A percentile compares a stretch with the other conserved stretches of the same genome.
Conservation (phyloP, 2,888 invertebrate species). For the Vannuccia rotundouncinata region DNA sequence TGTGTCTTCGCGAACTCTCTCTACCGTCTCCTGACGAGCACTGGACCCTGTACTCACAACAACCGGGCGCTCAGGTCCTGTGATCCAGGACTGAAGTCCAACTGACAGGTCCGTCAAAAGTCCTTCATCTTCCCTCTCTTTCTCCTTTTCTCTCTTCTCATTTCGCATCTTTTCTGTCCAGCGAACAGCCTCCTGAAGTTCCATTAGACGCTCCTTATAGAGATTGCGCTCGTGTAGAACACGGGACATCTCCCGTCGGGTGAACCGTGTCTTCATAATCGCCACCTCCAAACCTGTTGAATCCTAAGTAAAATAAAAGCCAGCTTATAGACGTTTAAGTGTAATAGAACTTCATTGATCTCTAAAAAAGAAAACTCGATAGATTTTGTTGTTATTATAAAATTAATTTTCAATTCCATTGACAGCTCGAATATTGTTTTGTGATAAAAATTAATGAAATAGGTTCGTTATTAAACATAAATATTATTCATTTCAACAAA, state of each 20-base stretch:
- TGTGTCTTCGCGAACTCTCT: too few relatives aligned
- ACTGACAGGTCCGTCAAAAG: neutral
- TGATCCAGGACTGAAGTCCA: neutral
- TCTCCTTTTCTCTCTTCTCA: slow-evolving; percentile 56
- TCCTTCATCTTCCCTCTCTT: neutral
- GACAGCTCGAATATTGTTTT: too few relatives aligned
- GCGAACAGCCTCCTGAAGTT: slow-evolving; percentile 92
- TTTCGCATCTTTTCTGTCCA: slow-evolving; percentile 89
- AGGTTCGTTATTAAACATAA: too few relatives aligned
- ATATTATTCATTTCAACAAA: too few relatives aligned
- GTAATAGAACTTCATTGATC: neutral
- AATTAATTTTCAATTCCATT: too few relatives aligned
- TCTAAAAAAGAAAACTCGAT: neutral
- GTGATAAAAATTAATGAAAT: too few relatives aligned
- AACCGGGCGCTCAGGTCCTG: neutral
- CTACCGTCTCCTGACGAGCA: neutral
- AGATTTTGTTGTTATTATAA: too few relatives aligned
- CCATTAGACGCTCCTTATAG: slow-evolving; percentile 96
- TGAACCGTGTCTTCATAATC: slow-evolving; percentile 91
- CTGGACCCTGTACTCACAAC: neutral
- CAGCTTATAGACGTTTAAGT: neutral
- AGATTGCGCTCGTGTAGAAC: slow-evolving; percentile 98
- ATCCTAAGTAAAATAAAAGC: neutral
- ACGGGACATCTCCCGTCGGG: slow-evolving; percentile 95
- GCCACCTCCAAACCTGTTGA: slow-evolving; percentile 55